Conservation (phyloP, 2,888 invertebrate genomes). For the Drosophila colorata region DNA sequence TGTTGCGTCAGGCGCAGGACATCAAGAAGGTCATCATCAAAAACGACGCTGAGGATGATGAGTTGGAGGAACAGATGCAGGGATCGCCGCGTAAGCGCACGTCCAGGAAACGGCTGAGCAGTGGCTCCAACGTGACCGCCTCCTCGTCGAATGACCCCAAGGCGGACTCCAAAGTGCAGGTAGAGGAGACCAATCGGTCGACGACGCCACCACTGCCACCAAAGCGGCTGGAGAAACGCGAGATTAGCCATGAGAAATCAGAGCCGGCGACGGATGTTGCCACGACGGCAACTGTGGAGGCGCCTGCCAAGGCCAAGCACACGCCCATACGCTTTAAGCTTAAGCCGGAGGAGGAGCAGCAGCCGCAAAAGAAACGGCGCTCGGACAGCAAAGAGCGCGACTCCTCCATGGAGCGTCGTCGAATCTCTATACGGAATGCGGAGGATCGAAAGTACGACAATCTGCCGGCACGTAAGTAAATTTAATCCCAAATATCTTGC, state of each 20-base stretch:
- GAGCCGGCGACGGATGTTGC: slow-evolving; percentile 16
- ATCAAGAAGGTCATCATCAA: slow-evolving; percentile 84
- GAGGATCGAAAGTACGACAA: slow-evolving; percentile 87
- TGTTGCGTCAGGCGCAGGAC: slow-evolving; percentile 80
- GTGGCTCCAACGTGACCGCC: slow-evolving; percentile 4
- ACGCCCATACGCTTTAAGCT: slow-evolving; percentile 84
- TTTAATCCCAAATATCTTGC: neutral
- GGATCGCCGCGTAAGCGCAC: slow-evolving; percentile 49
- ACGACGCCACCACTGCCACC: slow-evolving; percentile 82
- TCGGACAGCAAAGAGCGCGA: slow-evolving; percentile 63
- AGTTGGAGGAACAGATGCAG: slow-evolving; percentile 64
- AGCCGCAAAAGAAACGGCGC: slow-evolving; percentile 45
- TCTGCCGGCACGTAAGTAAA: slow-evolving; percentile 87
- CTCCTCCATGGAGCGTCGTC: slow-evolving; percentile 72
- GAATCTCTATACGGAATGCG: slow-evolving; percentile 85
- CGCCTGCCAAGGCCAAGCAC: slow-evolving; percentile 77
- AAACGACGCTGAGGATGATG: slow-evolving; percentile 85
- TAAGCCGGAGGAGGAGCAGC: slow-evolving; percentile 64
- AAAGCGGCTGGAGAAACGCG: slow-evolving; percentile 45
- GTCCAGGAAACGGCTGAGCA: slow-evolving; percentile 32
- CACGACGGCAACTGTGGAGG: slow-evolving; percentile 4
- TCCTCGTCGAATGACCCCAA: slow-evolving; percentile 43
- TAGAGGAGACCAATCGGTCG: slow-evolving; percentile 64
- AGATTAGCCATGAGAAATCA: slow-evolving; percentile 37
- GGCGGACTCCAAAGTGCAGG: slow-evolving; percentile 32